These are phyloP conservation scores for Chelonus insularis DNA, from an alignment of 1,140 invertebrate genomes.

Conservation along the genomic window DNA sequence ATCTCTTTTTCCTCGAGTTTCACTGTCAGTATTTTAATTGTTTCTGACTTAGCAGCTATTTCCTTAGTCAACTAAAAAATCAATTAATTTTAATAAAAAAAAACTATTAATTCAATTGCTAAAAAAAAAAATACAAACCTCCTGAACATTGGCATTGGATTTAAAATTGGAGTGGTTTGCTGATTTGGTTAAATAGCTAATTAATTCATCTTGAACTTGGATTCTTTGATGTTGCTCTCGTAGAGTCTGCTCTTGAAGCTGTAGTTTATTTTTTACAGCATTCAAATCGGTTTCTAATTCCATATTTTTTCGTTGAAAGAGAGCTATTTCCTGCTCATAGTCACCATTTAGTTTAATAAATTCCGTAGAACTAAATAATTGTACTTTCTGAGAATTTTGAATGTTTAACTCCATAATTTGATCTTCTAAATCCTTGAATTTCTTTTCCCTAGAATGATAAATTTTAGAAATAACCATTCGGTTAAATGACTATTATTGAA, in stretches of 20 bases:
- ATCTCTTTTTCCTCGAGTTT: slow-evolving; percentile 63
- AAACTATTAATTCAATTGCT: too few relatives aligned
- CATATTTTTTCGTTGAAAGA: slow-evolving; percentile 54
- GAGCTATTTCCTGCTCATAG: slow-evolving; percentile 52
- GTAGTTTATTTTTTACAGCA: slow-evolving; percentile 59
- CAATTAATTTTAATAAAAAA: not conserved
- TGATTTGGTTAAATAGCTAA: slow-evolving; percentile 56
- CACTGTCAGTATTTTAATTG: slow-evolving; percentile 60
- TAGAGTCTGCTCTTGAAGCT: slow-evolving; percentile 60
- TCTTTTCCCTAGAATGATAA: slow-evolving; percentile 19
- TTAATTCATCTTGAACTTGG: slow-evolving; percentile 61
- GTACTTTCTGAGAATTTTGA: not conserved
- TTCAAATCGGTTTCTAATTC: slow-evolving; percentile 55
- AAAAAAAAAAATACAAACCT: too few relatives aligned
- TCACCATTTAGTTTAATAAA: slow-evolving; percentile 54
- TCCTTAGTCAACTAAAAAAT: slow-evolving; percentile 58
- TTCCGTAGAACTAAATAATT: slow-evolving; percentile 4
- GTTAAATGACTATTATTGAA: not conserved
- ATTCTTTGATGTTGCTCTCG: slow-evolving; percentile 59
- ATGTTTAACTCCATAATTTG: slow-evolving; percentile 20
- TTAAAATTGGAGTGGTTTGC: not conserved
- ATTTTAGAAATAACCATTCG: slow-evolving; percentile 2
- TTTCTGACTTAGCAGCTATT: slow-evolving; percentile 60
- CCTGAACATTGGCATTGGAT: not conserved
- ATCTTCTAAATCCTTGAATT: slow-evolving; percentile 29